Conservation (phyloP, 2,113 vertebrate genomes). For the Sakesphorus luctuosus region DNA sequence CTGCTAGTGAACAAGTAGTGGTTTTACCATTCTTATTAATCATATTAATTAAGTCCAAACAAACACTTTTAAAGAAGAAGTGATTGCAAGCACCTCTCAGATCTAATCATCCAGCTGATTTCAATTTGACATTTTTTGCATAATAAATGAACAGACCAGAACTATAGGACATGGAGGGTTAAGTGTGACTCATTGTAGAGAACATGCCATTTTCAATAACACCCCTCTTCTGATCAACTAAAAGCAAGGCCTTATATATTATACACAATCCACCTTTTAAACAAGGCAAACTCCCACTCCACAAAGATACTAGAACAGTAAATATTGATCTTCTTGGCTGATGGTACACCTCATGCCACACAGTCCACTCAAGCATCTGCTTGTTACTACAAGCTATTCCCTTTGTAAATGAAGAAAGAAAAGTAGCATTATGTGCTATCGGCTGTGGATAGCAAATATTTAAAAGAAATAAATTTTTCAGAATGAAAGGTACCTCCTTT, state of each 20-base stretch:
- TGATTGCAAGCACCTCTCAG: background rate
- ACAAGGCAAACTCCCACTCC: slow-evolving; percentile 70
- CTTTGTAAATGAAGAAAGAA: slow-evolving; percentile 75
- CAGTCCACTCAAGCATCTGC: slow-evolving; percentile 74
- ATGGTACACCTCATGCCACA: slow-evolving; percentile 68
- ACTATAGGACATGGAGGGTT: background rate
- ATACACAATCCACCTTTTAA: slow-evolving; percentile 64
- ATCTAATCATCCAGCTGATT: background rate
- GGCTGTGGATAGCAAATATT: slow-evolving; percentile 84
- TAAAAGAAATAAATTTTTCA: slow-evolving; percentile 85
- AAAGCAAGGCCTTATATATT: slow-evolving; percentile 41
- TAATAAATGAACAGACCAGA: background rate
- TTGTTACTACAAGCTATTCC: slow-evolving; percentile 64
- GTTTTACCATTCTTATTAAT: background rate
- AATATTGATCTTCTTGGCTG: slow-evolving; percentile 84
- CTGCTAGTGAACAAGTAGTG: background rate
- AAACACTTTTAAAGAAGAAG: background rate
- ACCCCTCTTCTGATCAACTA: slow-evolving; percentile 41
- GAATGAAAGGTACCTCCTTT: slow-evolving; percentile 78
- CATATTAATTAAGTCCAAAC: background rate
- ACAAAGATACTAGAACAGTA: slow-evolving; percentile 80
- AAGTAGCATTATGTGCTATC: slow-evolving; percentile 73
- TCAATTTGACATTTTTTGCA: background rate
- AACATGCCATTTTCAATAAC: slow-evolving; percentile 11
- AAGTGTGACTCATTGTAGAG: background rate